Conservation (phyloP, 2,113 vertebrate species). For the Dipodomys stephensi region DNA sequence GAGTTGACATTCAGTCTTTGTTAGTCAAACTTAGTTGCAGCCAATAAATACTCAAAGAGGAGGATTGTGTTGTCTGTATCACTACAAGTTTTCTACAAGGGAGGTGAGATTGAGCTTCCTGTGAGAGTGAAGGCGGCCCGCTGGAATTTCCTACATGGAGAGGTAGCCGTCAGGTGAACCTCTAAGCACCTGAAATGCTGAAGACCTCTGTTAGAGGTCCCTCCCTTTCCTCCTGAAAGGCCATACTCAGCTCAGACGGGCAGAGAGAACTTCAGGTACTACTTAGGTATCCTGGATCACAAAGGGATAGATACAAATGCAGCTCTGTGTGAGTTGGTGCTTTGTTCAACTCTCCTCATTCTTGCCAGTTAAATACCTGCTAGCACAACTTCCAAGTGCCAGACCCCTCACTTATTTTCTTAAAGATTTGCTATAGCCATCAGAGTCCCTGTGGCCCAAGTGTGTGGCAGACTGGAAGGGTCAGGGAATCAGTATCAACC, state of each 20-base stretch:
- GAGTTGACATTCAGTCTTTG: neutral
- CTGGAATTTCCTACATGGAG: neutral
- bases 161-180: neutral
- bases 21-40: neutral
- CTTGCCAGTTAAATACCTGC: neutral
- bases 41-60: neutral
- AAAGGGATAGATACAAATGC: fast-evolving
- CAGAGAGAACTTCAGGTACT: neutral
- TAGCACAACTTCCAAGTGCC: neutral
- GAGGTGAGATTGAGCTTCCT: neutral
- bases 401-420: neutral
- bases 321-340: neutral
- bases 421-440: neutral
- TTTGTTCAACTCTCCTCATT: neutral
- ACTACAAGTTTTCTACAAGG: neutral
- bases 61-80: neutral
- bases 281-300: neutral
- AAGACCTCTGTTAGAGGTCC: neutral
- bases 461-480: neutral
- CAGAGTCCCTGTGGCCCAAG: neutral
- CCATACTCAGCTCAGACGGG: neutral
- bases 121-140: neutral
- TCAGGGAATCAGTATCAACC: neutral
- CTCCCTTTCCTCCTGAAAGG: neutral
- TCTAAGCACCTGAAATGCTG: neutral